Base-by-base conservation (phyloP, 2,888 invertebrate genomes). In the Harpalus rufipes region DNA sequence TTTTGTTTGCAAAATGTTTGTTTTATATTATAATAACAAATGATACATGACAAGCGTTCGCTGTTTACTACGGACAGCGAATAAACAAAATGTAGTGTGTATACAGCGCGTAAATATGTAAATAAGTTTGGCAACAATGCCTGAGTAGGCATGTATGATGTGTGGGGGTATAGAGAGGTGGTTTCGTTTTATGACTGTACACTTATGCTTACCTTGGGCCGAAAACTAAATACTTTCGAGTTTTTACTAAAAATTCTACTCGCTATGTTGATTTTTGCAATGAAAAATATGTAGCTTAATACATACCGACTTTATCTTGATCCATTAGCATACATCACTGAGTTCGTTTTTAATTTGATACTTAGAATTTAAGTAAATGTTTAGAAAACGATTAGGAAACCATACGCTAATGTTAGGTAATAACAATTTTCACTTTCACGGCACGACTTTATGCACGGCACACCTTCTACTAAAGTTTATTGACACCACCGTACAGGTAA, bases 391-490 rank as follows among this genome's bases (percentile, higher is more conserved):
- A 86, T 87, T 87, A 81, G 85, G 87, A 87, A 87, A 87, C 86
- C 86, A 84, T 87, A 86, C 80, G 85, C 79, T 78, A 86, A 87
- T 85, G 87, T 90, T 89, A 88, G 87, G 90, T 89, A 89, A 90
- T 88, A 88, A 88, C 87, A 89, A 90, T 90, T 90, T 90, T 90
- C 90, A 91, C 91, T 91, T 90, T 90, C 90, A 90, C 90, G 87
- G 88, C 87, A 88, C 87, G 88, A 88, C 88, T 89, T 88, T 90
- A 88, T 88, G 88, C 88, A 89, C 88, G 91, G 90, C 91, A 90
- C 91, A 90, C 91, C 91, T 91, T 89, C 87, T 74, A 86, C 86
- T 87, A 88, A 90, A 91, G 91, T 91, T 91, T 91, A 90, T 91
- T 91, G 91, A 91, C 91, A 90, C 90, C 90, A 88, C 87, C 87